Conservation (phyloP, 2,113 vertebrate species). For the Scatophagus argus region DNA sequence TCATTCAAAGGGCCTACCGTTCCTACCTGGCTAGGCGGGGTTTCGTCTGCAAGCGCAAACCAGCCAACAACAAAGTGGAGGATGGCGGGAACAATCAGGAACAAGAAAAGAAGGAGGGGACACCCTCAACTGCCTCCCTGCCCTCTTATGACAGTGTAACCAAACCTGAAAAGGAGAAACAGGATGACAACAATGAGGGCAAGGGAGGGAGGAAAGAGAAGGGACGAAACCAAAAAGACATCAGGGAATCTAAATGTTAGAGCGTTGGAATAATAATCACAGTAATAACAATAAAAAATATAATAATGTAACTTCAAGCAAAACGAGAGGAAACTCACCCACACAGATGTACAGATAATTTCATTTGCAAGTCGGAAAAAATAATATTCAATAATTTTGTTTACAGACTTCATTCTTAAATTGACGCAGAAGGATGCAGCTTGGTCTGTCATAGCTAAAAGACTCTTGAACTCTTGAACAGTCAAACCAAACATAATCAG, state of each 20-base stretch:
- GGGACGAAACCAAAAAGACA: constrained; percentile 93
- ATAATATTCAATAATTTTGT: constrained; percentile 87
- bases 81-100: constrained; percentile 93
- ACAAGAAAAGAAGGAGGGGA: constrained; percentile 94
- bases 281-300: constrained; percentile 79
- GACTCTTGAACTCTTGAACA: constrained; percentile 81
- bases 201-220: constrained; percentile 92
- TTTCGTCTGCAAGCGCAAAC: constrained; percentile 88
- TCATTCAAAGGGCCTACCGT: constrained; percentile 96
- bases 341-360: constrained; percentile 87
- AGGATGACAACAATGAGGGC: constrained; percentile 91
- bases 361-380: constrained; percentile 88
- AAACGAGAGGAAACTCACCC: constrained; percentile 82
- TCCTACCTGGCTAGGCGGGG: constrained; percentile 87
- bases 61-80: constrained; percentile 88
- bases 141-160: constrained; percentile 99
- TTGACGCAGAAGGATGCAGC: constrained; percentile 84
- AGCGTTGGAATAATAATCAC: constrained; percentile 75
- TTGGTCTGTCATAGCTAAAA: constrained; percentile 82
- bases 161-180: constrained; percentile 97
- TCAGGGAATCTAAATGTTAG: constrained; percentile 97
- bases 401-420: constrained; percentile 94
- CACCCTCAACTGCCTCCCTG: constrained; percentile 96
- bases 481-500: constrained; percentile 95
- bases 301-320: constrained; percentile 82